A percentile compares a stretch with the other conserved stretches of the same genome.
phyloP scores from a whole-genome alignment of 2,797 vertebrate genomes.

The Enteromius radiatus region DNA sequence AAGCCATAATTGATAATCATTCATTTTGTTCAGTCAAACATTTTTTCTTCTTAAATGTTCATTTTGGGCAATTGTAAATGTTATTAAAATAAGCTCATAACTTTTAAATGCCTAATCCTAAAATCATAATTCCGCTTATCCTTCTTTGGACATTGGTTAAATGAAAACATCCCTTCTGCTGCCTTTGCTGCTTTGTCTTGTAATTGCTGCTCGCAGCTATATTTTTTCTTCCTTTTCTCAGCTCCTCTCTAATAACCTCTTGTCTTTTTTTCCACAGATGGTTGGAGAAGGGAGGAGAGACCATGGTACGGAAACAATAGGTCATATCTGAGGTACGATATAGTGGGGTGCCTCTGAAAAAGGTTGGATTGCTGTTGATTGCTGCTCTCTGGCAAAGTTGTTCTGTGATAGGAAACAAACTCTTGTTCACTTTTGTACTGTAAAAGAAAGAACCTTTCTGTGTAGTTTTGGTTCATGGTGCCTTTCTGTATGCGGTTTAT shows the following conservation, averaged over 20 bases:
- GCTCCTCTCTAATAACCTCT: slow-evolving; percentile 45
- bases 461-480: background rate
- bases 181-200: background rate
- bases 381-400: background rate
- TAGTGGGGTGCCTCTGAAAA: background rate
- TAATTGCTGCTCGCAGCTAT: slow-evolving; percentile 24
- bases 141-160: background rate
- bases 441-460: background rate
- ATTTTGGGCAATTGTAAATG: slow-evolving; percentile 1
- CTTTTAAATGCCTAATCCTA: background rate
- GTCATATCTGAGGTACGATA: slow-evolving; percentile 49
- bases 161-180: slow-evolving; percentile 1
- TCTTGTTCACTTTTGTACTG: background rate
- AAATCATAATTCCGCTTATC: slow-evolving; percentile 3
- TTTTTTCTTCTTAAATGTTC: background rate
- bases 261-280: slow-evolving; percentile 50
- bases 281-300: slow-evolving; percentile 36
- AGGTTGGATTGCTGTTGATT: slow-evolving; percentile 14
- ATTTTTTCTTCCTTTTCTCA: slow-evolving; percentile 25
- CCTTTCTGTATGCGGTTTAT: background rate
- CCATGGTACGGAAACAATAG: slow-evolving; percentile 4
- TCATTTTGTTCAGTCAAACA: background rate
- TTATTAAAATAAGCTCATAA: background rate
- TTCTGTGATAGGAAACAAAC: slow-evolving; percentile 9
- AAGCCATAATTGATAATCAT: background rate